These are phyloP conservation scores for Poeciliopsis paucimaculata DNA, from an alignment of 2,797 vertebrate species.

Conservation along the genomic window DNA sequence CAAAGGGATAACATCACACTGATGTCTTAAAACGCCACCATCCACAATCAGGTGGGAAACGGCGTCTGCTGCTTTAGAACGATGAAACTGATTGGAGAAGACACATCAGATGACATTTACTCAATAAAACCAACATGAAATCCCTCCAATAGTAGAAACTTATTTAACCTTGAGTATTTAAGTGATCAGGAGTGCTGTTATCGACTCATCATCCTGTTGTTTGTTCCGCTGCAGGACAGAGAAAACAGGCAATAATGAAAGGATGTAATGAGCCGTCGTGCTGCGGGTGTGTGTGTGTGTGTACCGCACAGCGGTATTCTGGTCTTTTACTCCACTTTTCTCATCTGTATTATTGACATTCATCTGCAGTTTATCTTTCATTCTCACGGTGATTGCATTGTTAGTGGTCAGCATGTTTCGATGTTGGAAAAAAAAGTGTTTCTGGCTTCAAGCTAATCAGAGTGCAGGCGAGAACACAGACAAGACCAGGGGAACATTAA, in stretches of 20 bases:
- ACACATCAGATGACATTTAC: neutral
- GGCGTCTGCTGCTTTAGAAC: neutral
- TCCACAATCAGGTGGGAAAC: neutral
- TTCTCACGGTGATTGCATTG: conserved; percentile 8
- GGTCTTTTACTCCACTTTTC: conserved; percentile 24
- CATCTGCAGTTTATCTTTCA: conserved; percentile 27
- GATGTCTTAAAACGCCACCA: neutral
- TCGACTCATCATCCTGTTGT: conserved; percentile 72
- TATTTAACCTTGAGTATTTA: conserved; percentile 55
- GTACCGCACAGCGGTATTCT: neutral
- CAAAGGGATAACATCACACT: neutral
- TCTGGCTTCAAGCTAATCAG: conserved; percentile 37
- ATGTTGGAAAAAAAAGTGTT: conserved; percentile 1
- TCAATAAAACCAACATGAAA: neutral
- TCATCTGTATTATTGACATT: conserved; percentile 38
- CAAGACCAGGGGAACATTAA: conserved; percentile 45
- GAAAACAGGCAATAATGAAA: conserved; percentile 62
- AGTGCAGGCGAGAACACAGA: conserved; percentile 27
- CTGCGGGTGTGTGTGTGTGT: neutral
- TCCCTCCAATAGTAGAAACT: neutral
- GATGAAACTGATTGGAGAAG: neutral
- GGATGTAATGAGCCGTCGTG: conserved; percentile 62
- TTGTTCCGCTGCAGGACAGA: conserved; percentile 65
- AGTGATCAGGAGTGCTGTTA: conserved; percentile 64
- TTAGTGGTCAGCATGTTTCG: conserved; percentile 27